Base-by-base conservation (phyloP, 2,888 invertebrate genomes). In the Macrophya annulata region DNA sequence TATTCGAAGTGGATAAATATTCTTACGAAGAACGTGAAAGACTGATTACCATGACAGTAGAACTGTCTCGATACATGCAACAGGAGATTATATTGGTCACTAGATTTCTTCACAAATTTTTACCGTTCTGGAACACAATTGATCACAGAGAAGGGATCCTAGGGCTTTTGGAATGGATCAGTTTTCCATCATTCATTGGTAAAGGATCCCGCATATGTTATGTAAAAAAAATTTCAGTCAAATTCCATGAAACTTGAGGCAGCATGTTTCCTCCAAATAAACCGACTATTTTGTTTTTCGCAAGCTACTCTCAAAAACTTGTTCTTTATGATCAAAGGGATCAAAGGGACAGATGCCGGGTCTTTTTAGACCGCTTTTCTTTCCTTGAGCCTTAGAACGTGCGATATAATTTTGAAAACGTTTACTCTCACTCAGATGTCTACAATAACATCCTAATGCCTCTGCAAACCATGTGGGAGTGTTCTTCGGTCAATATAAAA, bases 61-160 rank as follows among this genome's bases (percentile, higher is more conserved):
- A 90, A 84, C 92, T 93, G 86, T 92, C 90, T 81, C 89, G 89
- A 74, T 93, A 93, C 77, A 92, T 93, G 90, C 93, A 93, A 59
- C 92, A 93, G 85, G 93, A 93, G 5, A 90, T 93, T 86, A 90
- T 91, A 4, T 90, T 93, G 9, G 90, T 93, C 0, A 90, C 90
- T 87, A 87, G 90, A 55, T 93, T 93, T 81, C 87, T 93, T 0
- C 87, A 90, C 43, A 91, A 93, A 74, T 93, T 92, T 86, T 85
- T 93, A 37, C 45, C 59, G 0, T 89, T 88, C 40, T 89, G 88
- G 40, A 90, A 90, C 86, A 90, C 89, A 9, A 91, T 90, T 48
- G 91, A 93, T 55, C 87, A 90, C 87, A 88, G 88, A 1, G 40
- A 86, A 0, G 89, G 91, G 68, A 85, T 93, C 84, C 86, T 93